Evolutionary conservation across 2,113 vertebrate species (phyloP).

Genomic region (Charadrius vociferus): DNA sequence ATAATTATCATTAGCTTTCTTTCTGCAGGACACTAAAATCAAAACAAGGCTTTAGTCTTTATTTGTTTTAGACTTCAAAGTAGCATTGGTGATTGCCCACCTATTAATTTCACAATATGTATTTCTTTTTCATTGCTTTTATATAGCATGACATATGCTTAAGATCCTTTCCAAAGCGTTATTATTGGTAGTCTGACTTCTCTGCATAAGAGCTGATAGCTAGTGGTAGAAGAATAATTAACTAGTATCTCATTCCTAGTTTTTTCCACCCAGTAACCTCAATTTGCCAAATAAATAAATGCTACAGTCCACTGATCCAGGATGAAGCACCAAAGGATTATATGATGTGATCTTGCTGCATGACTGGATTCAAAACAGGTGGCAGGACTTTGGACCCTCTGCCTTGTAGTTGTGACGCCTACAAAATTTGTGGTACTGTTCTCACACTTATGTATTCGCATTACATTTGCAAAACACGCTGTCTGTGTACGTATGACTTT

Average conservation of each 20-base stretch:
- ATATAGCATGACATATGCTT: neutral
- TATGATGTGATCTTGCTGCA: neutral
- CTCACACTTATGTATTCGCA: neutral
- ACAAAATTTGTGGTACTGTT: neutral
- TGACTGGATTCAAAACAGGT: neutral
- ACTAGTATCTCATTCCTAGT: neutral
- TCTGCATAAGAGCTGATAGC: neutral
- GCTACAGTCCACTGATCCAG: neutral
- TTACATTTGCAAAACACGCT: neutral
- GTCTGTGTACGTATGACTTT: neutral
- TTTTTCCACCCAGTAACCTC: neutral
- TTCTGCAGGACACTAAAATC: neutral
- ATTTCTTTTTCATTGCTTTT: neutral
- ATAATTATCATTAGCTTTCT: neutral
- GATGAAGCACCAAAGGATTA: neutral
- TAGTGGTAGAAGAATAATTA: neutral
- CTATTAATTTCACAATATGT: neutral
- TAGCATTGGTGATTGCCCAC: neutral
- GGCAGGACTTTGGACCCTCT: neutral
- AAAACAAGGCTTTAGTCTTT: neutral
- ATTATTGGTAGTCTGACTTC: neutral
- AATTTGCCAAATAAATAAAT: neutral
- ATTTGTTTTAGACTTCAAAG: neutral
- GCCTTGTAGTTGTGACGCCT: neutral
- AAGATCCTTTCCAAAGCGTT: neutral